Evolutionary conservation across 1,140 invertebrate genomes (phyloP).

Genomic region (Diabrotica virgifera): DNA sequence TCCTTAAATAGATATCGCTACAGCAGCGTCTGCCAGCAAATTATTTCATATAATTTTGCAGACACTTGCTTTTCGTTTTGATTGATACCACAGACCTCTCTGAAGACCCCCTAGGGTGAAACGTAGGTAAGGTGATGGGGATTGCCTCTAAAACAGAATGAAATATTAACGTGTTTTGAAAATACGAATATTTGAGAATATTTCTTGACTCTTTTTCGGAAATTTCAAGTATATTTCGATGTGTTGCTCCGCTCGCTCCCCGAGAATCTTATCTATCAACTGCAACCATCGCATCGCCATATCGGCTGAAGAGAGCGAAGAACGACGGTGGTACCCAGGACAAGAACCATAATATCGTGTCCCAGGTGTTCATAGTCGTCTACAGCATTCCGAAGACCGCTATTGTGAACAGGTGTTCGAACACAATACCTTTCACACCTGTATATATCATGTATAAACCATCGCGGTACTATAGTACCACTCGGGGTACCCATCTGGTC

Average conservation of each 20-base stretch:
- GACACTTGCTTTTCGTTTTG: too few species aligned
- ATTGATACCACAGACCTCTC: too few species aligned
- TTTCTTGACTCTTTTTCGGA: too few species aligned
- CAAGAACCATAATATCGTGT: background rate
- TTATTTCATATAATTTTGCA: too few species aligned
- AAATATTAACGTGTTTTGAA: too few species aligned
- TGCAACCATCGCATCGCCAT: background rate
- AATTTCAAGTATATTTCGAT: too few species aligned
- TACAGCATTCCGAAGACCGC: background rate
- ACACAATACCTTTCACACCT: constrained; percentile 2
- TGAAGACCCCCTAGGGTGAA: too few species aligned
- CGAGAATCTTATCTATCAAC: background rate
- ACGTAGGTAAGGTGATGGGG: too few species aligned
- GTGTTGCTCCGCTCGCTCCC: background rate
- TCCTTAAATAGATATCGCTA: too few species aligned
- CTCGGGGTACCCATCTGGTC: background rate
- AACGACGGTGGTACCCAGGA: background rate
- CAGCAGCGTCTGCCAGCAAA: too few species aligned
- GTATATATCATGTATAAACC: background rate
- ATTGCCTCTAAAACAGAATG: too few species aligned
- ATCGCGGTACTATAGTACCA: background rate
- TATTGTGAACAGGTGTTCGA: background rate
- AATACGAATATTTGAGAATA: too few species aligned
- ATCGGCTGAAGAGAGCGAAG: background rate
- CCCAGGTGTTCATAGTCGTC: background rate